A percentile compares a stretch with the other conserved stretches of the same genome.
phyloP scores from a whole-genome alignment of 1,140 invertebrate species.

The Daktulosphaira vitifoliae region DNA sequence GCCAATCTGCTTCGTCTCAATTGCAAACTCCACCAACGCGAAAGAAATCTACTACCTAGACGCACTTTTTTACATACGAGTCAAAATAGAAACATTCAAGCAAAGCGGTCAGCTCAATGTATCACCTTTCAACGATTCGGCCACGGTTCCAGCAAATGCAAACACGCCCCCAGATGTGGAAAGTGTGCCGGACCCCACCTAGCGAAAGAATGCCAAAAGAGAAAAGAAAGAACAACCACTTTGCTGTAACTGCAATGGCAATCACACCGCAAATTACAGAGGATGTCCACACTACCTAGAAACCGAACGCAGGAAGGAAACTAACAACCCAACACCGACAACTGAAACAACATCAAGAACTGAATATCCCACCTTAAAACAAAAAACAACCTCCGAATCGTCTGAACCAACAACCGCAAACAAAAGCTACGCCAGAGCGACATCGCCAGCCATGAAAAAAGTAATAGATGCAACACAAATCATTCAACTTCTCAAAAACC shows the following conservation, averaged over 20 bases:
- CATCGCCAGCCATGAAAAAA: too few species aligned
- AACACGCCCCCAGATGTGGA: background rate
- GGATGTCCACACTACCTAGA: background rate
- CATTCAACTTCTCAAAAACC: background rate
- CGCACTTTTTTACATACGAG: background rate
- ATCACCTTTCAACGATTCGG: background rate
- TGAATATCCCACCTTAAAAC: background rate
- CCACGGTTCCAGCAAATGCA: background rate
- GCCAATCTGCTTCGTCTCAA: background rate
- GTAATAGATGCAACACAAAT: background rate
- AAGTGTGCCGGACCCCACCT: background rate
- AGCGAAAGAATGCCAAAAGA: background rate
- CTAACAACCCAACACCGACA: background rate
- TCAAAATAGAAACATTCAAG: background rate
- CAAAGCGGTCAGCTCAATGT: background rate
- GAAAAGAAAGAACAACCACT: background rate
- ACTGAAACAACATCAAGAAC: background rate
- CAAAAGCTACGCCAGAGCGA: too few species aligned
- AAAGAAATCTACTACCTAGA: conserved; percentile 11
- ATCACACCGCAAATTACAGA: background rate
- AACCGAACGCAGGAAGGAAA: background rate
- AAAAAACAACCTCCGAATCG: background rate
- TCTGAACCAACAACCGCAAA: too few species aligned
- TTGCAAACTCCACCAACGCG: background rate
- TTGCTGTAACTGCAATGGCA: background rate